Percentiles rank a stretch among this genome's conserved stretches.
phyloP scores from a whole-genome alignment of 2,888 invertebrate species.

The Allygus modestus region DNA sequence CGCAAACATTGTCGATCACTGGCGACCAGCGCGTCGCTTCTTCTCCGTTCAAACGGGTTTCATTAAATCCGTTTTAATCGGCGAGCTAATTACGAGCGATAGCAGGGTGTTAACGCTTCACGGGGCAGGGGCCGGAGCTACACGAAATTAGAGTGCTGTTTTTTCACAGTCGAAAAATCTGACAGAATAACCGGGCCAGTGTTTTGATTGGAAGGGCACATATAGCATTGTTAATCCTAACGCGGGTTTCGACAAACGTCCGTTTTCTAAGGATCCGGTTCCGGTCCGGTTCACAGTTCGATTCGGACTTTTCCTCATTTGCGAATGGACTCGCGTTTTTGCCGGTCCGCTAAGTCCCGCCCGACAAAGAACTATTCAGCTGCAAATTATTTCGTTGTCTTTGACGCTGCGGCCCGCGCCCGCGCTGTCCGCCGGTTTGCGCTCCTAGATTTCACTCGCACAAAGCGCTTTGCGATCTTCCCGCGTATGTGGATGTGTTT shows the following conservation, averaged over 20 bases:
- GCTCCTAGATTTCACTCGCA: slow-evolving; percentile 37
- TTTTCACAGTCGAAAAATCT: slow-evolving; percentile 59
- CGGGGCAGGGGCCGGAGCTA: slow-evolving; percentile 30
- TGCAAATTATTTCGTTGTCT: slow-evolving; percentile 56
- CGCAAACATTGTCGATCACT: slow-evolving; percentile 31
- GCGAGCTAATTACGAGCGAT: slow-evolving; percentile 5
- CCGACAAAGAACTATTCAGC: slow-evolving; percentile 55
- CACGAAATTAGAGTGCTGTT: slow-evolving; percentile 58
- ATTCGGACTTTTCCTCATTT: slow-evolving; percentile 44
- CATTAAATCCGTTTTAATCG: slow-evolving; percentile 54
- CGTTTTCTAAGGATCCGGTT: slow-evolving; percentile 46
- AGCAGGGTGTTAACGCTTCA: slow-evolving; percentile 15
- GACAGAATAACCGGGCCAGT: slow-evolving; percentile 8
- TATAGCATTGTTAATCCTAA: slow-evolving; percentile 21
- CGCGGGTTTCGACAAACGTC: slow-evolving; percentile 26
- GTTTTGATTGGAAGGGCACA: slow-evolving; percentile 50
- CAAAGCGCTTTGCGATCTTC: slow-evolving; percentile 17
- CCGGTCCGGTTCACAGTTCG: slow-evolving; percentile 25
- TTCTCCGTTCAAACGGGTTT: slow-evolving; percentile 32
- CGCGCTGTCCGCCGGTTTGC: not conserved
- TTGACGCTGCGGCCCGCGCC: not conserved
- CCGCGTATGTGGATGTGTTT: not conserved
- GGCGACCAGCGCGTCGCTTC: slow-evolving; percentile 13
- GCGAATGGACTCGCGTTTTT: slow-evolving; percentile 45
- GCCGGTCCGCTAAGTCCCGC: not conserved